Conservation (phyloP, 2,888 invertebrate species). For the Ligdia adustata region DNA sequence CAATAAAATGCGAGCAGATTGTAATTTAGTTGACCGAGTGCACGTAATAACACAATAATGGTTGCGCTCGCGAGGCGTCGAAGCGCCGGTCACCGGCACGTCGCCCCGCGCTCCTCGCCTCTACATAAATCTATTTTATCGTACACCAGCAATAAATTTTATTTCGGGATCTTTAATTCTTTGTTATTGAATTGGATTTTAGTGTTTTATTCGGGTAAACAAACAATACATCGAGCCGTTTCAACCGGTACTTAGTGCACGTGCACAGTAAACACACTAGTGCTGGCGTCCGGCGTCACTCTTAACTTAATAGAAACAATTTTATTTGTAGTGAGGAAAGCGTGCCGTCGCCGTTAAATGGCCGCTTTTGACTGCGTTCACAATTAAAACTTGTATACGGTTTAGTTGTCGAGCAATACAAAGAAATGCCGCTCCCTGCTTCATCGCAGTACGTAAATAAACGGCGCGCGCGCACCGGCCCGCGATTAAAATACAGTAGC, state of each 20-base stretch:
- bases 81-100: conserved; percentile 49
- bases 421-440: conserved; percentile 77
- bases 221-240: conserved; percentile 79
- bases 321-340: conserved; percentile 74
- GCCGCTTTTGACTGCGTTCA: conserved; percentile 72
- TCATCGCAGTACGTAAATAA: conserved; percentile 72
- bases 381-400: conserved; percentile 79
- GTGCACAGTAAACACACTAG: conserved; percentile 73
- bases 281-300: conserved; percentile 62
- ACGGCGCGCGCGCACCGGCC: conserved; percentile 48
- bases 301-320: conserved; percentile 70
- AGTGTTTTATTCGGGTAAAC: conserved; percentile 84
- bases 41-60: conserved; percentile 59
- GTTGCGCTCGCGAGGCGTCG: conserved; percentile 46
- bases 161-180: conserved; percentile 85
- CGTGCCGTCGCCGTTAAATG: conserved; percentile 61
- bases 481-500: conserved; percentile 65
- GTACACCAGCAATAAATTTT: conserved; percentile 82
- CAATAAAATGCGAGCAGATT: conserved; percentile 47
- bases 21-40: conserved; percentile 61
- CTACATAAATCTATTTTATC: conserved; percentile 84
- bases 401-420: conserved; percentile 71
- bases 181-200: conserved; percentile 84
- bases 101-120: conserved; percentile 37
- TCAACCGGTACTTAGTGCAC: conserved; percentile 76